Percentiles rank a stretch among this genome's conserved stretches.
phyloP scores from a whole-genome alignment of 2,797 vertebrate genomes.

The Rhinichthys osculus region DNA sequence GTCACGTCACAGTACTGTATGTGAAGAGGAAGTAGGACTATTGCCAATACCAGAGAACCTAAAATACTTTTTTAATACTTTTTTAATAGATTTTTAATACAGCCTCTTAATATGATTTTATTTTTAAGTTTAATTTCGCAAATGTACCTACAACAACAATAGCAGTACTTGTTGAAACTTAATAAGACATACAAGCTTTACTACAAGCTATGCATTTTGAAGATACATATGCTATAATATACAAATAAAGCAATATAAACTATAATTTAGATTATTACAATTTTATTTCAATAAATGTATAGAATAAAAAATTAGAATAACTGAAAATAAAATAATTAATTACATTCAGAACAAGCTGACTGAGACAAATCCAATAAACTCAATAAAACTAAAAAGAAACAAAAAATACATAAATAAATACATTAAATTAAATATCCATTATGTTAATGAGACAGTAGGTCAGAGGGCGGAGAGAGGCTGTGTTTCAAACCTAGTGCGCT shows the following conservation, averaged over 20 bases:
- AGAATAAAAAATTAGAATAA: not conserved
- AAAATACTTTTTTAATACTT: no score
- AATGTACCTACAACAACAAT: not conserved
- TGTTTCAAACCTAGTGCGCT: not conserved
- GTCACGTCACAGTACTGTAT: not conserved
- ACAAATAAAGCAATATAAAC: no score
- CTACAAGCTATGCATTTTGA: not conserved
- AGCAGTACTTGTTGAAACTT: not conserved
- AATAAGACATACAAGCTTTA: not conserved
- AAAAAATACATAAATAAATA: not conserved
- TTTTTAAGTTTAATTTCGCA: not conserved
- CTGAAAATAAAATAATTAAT: not conserved
- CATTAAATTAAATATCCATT: not conserved
- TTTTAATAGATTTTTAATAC: not conserved
- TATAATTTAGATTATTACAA: not conserved
- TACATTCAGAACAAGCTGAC: not conserved
- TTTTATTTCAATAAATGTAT: not conserved
- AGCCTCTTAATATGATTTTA: not conserved
- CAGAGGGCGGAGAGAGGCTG: not conserved
- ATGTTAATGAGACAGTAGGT: not conserved
- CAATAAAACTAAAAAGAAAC: not conserved
- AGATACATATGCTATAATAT: not conserved
- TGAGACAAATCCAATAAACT: not conserved
- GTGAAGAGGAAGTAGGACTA: slow-evolving; percentile 20
- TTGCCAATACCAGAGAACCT: slow-evolving; percentile 2